Base-by-base conservation (phyloP, 2,113 vertebrate genomes). In the Saiga tatarica region DNA sequence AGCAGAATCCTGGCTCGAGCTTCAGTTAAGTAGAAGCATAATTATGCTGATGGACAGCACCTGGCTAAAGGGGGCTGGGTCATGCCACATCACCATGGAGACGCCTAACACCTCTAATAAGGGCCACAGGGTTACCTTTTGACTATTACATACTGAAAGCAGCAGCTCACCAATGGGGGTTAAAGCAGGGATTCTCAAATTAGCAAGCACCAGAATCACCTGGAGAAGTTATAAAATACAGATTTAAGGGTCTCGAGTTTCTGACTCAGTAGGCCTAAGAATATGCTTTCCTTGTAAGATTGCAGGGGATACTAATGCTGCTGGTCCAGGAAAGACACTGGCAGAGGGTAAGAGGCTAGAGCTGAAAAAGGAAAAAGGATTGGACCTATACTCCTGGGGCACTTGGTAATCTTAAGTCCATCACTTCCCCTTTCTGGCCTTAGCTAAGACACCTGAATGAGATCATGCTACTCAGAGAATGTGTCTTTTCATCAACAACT, bases 1-100 rank as follows among this genome's bases (percentile, higher is more conserved):
- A 28, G 47, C n/a, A 64, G 33, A 36, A 17, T 0, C 5, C 3
- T 1, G 0, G 1, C 7, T 9, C 26, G 9, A 6, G 39, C 8
- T 62, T 36, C 25, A 4, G 23, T 47, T 25, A 85, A 53, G 53
- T 2, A 50, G 30, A 36, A 26, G 21, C 14, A 36, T 36, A 26
- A 12, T 71, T 39, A 36, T 14, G 15, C 60, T 76, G 5, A 28
- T 15, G 74, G 33, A 53, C 50, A 52, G 12, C 7, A 45, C 25
- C 30, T 76, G 39, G n/a, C 1, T 14, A 25, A 26, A 14, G 0
- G 14, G n/a, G 9, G 12, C 19, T 14, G 19, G 23, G 26, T 28
- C 36, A 64, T 0, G 0, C 16, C 12, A 2, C 28, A 1, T 42
- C 52, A 87, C 71, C 81, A 91, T 36, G 28, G 23, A 86, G 42